A percentile compares a stretch with the other conserved stretches of the same genome.
These are phyloP conservation scores for Chondrilla cf. caribensis DNA, from an alignment of 37 sponge, comb jelly and placozoan species.

Conservation along the genomic window DNA sequence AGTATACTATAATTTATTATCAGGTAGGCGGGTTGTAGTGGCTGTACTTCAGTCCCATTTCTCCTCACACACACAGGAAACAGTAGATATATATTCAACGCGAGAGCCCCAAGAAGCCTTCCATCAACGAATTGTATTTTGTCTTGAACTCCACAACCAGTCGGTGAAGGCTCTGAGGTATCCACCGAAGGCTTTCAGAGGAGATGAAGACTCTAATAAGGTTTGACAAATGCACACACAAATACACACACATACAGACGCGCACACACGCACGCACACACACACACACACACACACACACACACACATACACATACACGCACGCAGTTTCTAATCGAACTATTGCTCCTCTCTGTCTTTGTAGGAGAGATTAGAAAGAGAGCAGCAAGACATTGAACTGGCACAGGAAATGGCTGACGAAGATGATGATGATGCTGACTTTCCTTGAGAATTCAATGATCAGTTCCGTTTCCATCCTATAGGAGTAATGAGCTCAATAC, in stretches of 20 bases:
- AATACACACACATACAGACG: too few relatives aligned
- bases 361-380: constrained; percentile 78
- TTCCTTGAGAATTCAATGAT: constrained; percentile 24
- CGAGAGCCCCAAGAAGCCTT: constrained; percentile 94
- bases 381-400: constrained; percentile 84
- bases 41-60: too few relatives aligned
- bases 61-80: constrained; percentile 56
- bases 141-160: constrained; percentile 91
- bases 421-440: constrained; percentile 86
- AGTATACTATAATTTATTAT: too few relatives aligned
- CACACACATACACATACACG: too few relatives aligned
- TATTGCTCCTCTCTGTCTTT: neutral
- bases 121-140: constrained; percentile 90
- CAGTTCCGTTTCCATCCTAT: too few relatives aligned
- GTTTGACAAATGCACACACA: constrained; percentile 25
- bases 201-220: constrained; percentile 73
- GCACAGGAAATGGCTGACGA: constrained; percentile 91
- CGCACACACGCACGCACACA: too few relatives aligned
- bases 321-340: neutral
- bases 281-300: too few relatives aligned
- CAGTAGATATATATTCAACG: constrained; percentile 85
- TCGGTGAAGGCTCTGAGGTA: constrained; percentile 95
- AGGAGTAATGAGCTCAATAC: too few relatives aligned
- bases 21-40: too few relatives aligned
- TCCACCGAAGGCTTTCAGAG: constrained; percentile 92